Evolutionary conservation across 2,113 vertebrate species (phyloP), one percentile per base, ranked within the genome.

Genomic region (Ctenodactylus gundi): DNA sequence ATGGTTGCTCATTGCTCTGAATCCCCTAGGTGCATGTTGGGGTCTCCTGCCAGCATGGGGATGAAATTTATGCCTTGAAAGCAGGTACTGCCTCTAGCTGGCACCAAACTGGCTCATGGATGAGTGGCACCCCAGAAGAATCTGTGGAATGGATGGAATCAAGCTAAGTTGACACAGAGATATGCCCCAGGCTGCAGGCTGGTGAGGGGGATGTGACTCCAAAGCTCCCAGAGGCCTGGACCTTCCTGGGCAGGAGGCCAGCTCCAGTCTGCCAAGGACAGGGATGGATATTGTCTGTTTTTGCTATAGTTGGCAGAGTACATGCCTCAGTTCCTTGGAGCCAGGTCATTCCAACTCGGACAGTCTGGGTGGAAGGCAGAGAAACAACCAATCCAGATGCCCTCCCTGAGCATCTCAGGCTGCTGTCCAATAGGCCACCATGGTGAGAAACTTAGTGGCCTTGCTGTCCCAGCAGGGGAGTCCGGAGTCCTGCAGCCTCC

Each of bases 251-350:
- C 91, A 78, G 23, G 11, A 23, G 36, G 93, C 94, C 95, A 97
- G 90, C 36, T 81, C 92, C 11, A 4, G 86, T n/a, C 64, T 36
- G 53, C 89, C 93, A 93, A 94, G 97, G 92, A 87, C 87, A 87
- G 65, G 36, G 60, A 36, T 3, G 4, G 29, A 92, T 10, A 1
- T 20, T 36, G 7, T 65, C 75, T 65, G 14, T 78, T 91, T n/a
- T 91, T 91, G 92, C 76, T 93, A 72, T 36, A 62, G 70, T 93
- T 9, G 0, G 12, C n/a, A 76, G 88, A 44, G 85, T 86, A 60
- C 76, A 0, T 34, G 75, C 80, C 77, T 89, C 4, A 17, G 44
- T 78, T 89, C 87, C 75, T 8, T 84, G 13, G 31, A 84, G 23
- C 44, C 15, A 39, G 55, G 44, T 51, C 75, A 36, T 80, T 1